Conservation (phyloP, 2,113 vertebrate species). For the Albula glossodonta region DNA sequence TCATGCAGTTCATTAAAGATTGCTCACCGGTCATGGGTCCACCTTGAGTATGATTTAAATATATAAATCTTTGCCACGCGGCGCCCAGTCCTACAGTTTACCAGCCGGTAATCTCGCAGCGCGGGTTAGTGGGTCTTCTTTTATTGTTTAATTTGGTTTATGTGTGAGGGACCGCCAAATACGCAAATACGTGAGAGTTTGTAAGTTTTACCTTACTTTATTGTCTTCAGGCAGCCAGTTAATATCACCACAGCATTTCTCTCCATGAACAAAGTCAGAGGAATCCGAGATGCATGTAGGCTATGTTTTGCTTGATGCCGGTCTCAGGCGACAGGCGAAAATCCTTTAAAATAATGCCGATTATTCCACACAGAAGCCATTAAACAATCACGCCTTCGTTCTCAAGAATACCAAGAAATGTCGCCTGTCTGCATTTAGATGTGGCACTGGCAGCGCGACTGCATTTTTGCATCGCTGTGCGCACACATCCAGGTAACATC, state of each 20-base stretch:
- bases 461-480: slow-evolving; percentile 24
- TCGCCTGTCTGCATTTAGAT: slow-evolving; percentile 55
- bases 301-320: not conserved
- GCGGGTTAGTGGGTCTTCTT: not conserved
- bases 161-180: not conserved
- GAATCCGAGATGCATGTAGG: not conserved
- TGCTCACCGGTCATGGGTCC: not conserved
- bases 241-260: not conserved
- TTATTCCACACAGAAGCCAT: slow-evolving; percentile 21
- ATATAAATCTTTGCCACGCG: not conserved
- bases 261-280: not conserved
- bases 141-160: not conserved
- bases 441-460: slow-evolving; percentile 23
- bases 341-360: not conserved
- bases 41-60: not conserved
- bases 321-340: not conserved
- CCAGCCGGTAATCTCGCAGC: not conserved
- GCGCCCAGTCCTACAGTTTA: not conserved
- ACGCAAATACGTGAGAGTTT: not conserved
- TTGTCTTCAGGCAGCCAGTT: not conserved
- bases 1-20: not conserved
- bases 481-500: slow-evolving; percentile 37
- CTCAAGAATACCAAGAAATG: slow-evolving; percentile 60
- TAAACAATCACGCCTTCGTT: slow-evolving; percentile 22
- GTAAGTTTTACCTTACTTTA: not conserved